Conservation (phyloP, 2,113 vertebrate species). For the Petroica traversi region DNA sequence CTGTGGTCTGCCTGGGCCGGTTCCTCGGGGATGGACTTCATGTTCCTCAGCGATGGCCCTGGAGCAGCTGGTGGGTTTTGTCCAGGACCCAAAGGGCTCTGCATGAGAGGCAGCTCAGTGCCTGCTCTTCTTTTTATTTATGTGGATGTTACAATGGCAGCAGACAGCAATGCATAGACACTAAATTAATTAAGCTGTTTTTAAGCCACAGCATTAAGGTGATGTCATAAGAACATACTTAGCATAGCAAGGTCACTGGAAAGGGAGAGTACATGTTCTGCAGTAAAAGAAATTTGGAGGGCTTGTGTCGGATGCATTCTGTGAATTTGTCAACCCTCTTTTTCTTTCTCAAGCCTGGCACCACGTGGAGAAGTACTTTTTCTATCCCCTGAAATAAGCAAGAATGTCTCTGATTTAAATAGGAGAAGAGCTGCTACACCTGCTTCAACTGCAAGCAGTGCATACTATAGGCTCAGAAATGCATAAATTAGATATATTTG, state of each 20-base stretch:
- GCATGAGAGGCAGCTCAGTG: constrained; percentile 18
- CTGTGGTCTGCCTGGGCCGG: constrained; percentile 7
- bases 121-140: constrained; percentile 49
- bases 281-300: background rate
- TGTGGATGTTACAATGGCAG: constrained; percentile 34
- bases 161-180: constrained; percentile 2
- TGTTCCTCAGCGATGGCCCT: constrained; percentile 13
- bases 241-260: constrained; percentile 63
- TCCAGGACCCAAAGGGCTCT: constrained; percentile 33
- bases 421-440: background rate
- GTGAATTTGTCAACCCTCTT: background rate
- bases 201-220: constrained; percentile 63
- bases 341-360: background rate
- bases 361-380: background rate
- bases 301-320: background rate
- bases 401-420: background rate
- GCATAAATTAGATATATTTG: background rate
- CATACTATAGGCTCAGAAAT: background rate
- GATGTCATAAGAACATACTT: constrained; percentile 72
- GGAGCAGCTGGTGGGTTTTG: background rate
- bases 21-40: constrained; percentile 66
- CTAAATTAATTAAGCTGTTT: constrained; percentile 38
- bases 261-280: constrained; percentile 21
- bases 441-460: background rate
- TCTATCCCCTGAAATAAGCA: background rate